Evolutionary conservation across 2,888 invertebrate genomes (phyloP), one percentile per base, ranked within the genome.

Genomic region (Sphecodes monilicornis): DNA sequence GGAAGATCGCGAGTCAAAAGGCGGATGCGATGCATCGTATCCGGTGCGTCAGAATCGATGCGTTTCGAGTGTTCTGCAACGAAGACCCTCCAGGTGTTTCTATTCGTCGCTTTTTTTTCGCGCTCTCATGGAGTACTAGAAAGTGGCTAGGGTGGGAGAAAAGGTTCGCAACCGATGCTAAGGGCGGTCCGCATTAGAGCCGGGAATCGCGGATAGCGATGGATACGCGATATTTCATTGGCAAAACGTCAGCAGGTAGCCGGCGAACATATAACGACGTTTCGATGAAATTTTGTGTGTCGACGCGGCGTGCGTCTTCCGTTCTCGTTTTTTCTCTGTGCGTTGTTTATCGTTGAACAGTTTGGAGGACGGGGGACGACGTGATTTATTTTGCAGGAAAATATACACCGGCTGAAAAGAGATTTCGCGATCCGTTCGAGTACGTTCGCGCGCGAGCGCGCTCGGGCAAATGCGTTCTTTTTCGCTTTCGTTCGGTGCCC

Each of bases 1-100:
- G 64, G 32, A 50, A 39, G 76, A 81, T 81, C 43, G 72, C 72
- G 68, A 43, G 66, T 73, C 73, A 57, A 77, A 77, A 73, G 77
- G 69, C 73, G 66, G 11, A 11, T 1, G 26, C 26, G 5, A 43
- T 76, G 66, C 69, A 54, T 64, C 41, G n/a, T 8, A n/a, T 26
- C 41, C 43, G 22, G 43, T 16, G 26, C 22, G 46, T 29, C 26
- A 26, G 57, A 66, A 68, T 77, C 81, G 43, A 81, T 76, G 70
- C 60, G 32, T 70, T 71, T 39, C n/a, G 29, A 66, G 26, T 64
- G 74, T 82, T 78, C 78, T 29, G 68, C 76, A 73, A 68, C 71
- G 43, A 43, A 54, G 64, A 32, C 1, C 39, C 50, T n/a, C n/a
- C n/a, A n/a, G n/a, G n/a, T 26, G 16, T 57, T 74, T 69, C 54